phyloP scores from a whole-genome alignment of 2,113 vertebrate species.

The Gobio gobio region DNA sequence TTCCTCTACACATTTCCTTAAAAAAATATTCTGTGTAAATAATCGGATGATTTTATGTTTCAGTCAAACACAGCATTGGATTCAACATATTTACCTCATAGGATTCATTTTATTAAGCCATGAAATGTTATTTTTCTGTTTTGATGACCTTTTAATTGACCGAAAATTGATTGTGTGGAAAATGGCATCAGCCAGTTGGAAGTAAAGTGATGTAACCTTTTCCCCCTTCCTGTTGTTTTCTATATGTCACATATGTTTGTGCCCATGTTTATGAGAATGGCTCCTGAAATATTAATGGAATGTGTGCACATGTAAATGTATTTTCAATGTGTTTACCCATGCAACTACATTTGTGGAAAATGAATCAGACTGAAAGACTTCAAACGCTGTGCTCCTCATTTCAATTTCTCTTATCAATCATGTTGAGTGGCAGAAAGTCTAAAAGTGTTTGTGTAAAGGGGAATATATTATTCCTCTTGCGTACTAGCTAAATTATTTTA shows the following conservation, averaged over 20 bases:
- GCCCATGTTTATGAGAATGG: constrained; percentile 20
- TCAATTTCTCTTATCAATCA: neutral
- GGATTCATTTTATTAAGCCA: constrained; percentile 30
- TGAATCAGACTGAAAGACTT: neutral
- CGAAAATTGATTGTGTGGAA: constrained; percentile 43
- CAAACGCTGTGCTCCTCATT: neutral
- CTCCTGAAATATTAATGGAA: constrained; percentile 7
- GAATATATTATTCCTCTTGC: neutral
- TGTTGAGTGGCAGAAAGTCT: neutral
- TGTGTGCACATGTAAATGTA: neutral
- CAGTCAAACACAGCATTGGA: neutral
- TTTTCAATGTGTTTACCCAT: neutral
- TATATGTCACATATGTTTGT: constrained; percentile 24
- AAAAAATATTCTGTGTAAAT: constrained; percentile 1
- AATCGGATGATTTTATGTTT: neutral
- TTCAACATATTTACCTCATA: constrained; percentile 27
- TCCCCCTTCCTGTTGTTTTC: constrained; percentile 24
- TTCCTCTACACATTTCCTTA: neutral
- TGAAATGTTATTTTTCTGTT: constrained; percentile 17
- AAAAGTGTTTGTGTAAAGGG: neutral
- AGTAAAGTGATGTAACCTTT: constrained; percentile 43
- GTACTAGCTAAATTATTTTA: neutral
- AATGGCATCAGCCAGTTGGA: constrained; percentile 27
- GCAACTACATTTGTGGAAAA: neutral
- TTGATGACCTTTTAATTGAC: constrained; percentile 43